Base-by-base conservation (phyloP, 2,888 invertebrate genomes). In the Frankliniella fusca region DNA sequence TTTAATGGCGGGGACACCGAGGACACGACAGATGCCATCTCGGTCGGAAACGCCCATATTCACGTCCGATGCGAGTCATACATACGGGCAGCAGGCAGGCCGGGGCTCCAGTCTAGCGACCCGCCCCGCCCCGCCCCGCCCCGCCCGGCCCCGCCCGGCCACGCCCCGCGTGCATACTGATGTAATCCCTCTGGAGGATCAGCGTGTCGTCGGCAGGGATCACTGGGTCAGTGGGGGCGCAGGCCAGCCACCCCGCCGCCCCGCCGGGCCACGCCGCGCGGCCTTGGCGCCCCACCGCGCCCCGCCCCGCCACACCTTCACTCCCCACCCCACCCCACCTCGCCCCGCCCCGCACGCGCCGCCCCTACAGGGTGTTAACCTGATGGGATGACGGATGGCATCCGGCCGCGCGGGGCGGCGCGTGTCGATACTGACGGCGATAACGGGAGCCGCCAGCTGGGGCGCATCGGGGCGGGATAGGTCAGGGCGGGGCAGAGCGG, bases 41-140 rank as follows among this genome's bases (percentile, higher is more conserved):
- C 70, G 61, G 15, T 76, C 70, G 70, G 70, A 76, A 76, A 76
- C 70, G 70, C 70, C 70, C 70, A 76, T 76, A 76, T 76, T 76
- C 54, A 54, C 20, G 20, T 54, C 38, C 38, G 38, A 38, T 38
- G 38, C 20, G 61, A 61, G 61, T 61, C 61, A 18, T 54, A 54
- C 54, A 54, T 54, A n/a, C 20, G n/a, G 61, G 18, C 38, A 38
- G 54, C 20, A 15, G 61, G 18, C 38, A 38, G 54, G 15, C 54
- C 54, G 20, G 54, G 15, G 54, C 15, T 27, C 15, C 54, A 54
- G 38, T 38, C 38, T 38, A 38, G 38, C 38, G 38, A 5, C 38
- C 38, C 38, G 61, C 61, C 7, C 61, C 61, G 8, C 27, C 11
- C 8, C 70, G 70, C 70, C 23, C 23, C 70, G 70, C 70, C 23